Percentiles rank a stretch among this genome's conserved stretches.
phyloP scores from a whole-genome alignment of 2,888 invertebrate genomes.

The Diploptera punctata region DNA sequence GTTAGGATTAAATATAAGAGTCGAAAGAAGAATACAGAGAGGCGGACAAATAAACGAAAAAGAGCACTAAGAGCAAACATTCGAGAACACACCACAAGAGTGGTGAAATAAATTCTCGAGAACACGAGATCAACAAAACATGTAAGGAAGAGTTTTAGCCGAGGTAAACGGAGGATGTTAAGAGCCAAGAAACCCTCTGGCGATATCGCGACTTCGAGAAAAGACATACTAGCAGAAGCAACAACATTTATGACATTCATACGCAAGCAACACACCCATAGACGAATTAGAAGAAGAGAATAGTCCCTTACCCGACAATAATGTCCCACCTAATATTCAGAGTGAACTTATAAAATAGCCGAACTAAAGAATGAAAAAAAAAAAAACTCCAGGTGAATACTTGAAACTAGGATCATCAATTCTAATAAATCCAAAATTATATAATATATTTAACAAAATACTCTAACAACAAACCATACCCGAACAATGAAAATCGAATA shows the following conservation, averaged over 20 bases:
- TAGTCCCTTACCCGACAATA: background rate
- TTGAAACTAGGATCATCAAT: background rate
- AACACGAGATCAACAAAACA: background rate
- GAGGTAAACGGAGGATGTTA: background rate
- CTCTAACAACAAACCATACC: background rate
- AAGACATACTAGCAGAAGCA: background rate
- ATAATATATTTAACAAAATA: background rate
- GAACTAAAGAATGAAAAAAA: background rate
- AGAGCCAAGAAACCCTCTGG: background rate
- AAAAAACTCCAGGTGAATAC: background rate
- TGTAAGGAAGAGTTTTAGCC: background rate
- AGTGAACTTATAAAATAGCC: background rate
- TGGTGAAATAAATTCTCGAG: too few species aligned
- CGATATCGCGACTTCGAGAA: background rate
- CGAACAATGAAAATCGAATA: background rate
- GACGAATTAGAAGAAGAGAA: too few species aligned
- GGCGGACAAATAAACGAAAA: too few species aligned
- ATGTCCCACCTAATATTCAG: background rate
- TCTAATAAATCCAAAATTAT: background rate
- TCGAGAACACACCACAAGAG: too few species aligned
- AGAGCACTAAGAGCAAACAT: too few species aligned
- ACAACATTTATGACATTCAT: background rate
- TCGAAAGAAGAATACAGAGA: too few species aligned
- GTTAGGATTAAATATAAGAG: too few species aligned
- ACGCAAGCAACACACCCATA: background rate